These are phyloP conservation scores for Drosophila subobscura DNA, from an alignment of 1,140 invertebrate species.

Conservation along the genomic window DNA sequence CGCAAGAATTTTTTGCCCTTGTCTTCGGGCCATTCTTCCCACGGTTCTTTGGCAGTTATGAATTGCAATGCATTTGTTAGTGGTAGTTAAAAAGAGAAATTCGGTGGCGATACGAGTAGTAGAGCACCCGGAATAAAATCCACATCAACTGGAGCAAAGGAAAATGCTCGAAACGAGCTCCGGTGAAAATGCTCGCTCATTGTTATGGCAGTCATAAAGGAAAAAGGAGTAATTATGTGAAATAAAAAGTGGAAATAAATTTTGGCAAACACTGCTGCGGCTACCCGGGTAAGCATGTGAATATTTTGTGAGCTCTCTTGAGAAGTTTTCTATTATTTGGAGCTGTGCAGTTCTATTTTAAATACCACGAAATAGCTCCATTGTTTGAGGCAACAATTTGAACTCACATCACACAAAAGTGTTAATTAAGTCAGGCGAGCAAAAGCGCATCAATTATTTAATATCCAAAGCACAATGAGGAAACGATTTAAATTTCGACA, in stretches of 20 bases:
- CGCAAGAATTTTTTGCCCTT: neutral
- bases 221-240: neutral
- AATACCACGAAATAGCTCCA: no score
- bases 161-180: no score
- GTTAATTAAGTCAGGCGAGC: neutral
- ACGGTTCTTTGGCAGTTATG: constrained; percentile 31
- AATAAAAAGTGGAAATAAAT: constrained; percentile 3
- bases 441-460: neutral
- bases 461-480: neutral
- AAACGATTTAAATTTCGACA: neutral
- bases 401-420: neutral
- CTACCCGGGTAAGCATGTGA: no score
- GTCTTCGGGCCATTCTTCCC: constrained; percentile 1
- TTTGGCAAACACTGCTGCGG: no score
- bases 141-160: neutral
- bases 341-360: no score
- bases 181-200: no score
- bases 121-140: neutral
- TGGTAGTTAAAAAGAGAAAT: constrained; percentile 22
- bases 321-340: no score
- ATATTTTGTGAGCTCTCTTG: no score
- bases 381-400: no score
- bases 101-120: neutral
- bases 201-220: no score
- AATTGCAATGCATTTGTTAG: constrained; percentile 65